Base-by-base conservation (phyloP, 2,113 vertebrate species). In the Guaruba guarouba region DNA sequence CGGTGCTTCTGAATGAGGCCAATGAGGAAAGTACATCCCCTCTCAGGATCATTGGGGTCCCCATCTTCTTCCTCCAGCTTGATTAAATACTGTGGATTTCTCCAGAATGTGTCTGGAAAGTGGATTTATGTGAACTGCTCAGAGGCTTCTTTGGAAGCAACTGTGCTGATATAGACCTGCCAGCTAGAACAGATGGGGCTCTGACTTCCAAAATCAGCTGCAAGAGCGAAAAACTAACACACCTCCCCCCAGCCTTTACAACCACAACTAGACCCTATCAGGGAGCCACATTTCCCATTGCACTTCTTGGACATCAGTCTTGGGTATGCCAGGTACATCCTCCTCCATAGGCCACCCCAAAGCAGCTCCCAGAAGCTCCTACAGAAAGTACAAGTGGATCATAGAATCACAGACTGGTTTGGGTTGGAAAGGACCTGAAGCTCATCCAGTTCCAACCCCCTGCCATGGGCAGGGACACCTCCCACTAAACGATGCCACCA, bases 1-100 rank as follows among this genome's bases (percentile, higher is more conserved):
- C 99, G 98, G 97, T 99, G 99, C 98, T 99, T 99, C 98, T 99
- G 99, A 92, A 99, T 99, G 82, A 99, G 98, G 69, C 99, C 99
- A 16, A 99, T 96, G 49, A 99, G 97, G 43, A 99, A 98, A 94
- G 98, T 99, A 97, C 99, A 99, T 90, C 98, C 98, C 1, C 81
- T 89, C 94, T 99, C 99, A 0, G 98, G 97, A 4, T 99, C 98
- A 1, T 98, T 98, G 0, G 98, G 98, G 96, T 99, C 99, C 20
- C 99, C 99, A 4, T 99, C 99, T 63, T 99, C 99, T 84, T 99
- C 99, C 3, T 99, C 97, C 98, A 99, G 97, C 92, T 98, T 98
- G 93, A 99, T 98, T 62, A 99, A 96, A 73, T 98, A 99, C 96
- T 99, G 99, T 0, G 99, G 99, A 63, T 99, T 99, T 7, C 71